Conservation (phyloP, 1,140 invertebrate species). For the Cheumatopsyche charites region DNA sequence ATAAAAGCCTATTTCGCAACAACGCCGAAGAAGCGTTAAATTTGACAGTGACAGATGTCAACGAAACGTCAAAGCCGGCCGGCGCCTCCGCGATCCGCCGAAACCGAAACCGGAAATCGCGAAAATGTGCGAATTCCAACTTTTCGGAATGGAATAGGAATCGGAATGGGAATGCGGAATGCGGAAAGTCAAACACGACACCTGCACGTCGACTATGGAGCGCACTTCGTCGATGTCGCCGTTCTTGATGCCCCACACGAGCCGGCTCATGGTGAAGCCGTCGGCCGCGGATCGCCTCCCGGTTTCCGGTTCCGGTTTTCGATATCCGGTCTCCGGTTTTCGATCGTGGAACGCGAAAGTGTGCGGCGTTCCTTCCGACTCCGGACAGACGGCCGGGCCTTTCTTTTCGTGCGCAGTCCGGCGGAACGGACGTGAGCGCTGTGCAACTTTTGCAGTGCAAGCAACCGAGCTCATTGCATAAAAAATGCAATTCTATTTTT, state of each 20-base stretch:
- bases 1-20: background rate
- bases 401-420: background rate
- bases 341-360: background rate
- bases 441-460: too few relatives aligned
- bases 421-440: too few relatives aligned
- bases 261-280: conserved; percentile 67
- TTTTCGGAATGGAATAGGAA: too few relatives aligned
- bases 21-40: conserved; percentile 16
- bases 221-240: conserved; percentile 91
- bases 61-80: background rate
- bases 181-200: background rate
- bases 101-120: background rate
- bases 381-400: background rate
- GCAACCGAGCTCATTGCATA: too few relatives aligned
- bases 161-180: background rate
- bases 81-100: background rate
- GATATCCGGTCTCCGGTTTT: background rate
- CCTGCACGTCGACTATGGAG: conserved; percentile 72
- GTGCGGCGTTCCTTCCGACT: background rate
- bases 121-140: too few relatives aligned
- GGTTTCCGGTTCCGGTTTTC: background rate
- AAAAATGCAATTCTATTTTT: too few relatives aligned
- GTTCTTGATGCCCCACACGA: conserved; percentile 94
- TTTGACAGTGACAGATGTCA: conserved; percentile 6
- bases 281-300: background rate